These are phyloP conservation scores for Caranx melampygus DNA, from an alignment of 2,113 vertebrate genomes.

Conservation along the genomic window DNA sequence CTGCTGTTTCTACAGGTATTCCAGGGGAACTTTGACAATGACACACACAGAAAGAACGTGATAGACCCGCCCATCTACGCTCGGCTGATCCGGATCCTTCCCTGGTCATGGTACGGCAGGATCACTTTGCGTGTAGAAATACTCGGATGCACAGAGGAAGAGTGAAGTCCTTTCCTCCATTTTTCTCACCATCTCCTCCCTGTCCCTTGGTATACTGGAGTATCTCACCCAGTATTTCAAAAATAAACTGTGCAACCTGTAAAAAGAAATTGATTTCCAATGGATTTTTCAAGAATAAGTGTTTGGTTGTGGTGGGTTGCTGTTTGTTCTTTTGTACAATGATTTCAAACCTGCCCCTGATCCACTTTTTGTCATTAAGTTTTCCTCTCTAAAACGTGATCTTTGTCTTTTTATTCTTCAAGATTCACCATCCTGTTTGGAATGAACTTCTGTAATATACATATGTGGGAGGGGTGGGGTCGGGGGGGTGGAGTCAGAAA, in stretches of 20 bases:
- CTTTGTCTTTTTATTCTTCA: constrained; percentile 74
- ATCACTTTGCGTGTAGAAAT: constrained; percentile 97
- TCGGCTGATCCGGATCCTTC: constrained; percentile 92
- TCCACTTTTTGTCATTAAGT: constrained; percentile 79
- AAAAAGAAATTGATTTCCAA: constrained; percentile 86
- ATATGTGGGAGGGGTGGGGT: constrained; percentile 53
- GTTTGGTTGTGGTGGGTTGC: constrained; percentile 88
- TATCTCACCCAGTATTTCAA: constrained; percentile 76
- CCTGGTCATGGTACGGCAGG: constrained; percentile 98
- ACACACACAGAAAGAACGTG: constrained; percentile 98
- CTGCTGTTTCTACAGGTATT: constrained; percentile 87
- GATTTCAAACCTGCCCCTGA: constrained; percentile 88
- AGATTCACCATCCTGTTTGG: constrained; percentile 74
- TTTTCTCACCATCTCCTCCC: constrained; percentile 49
- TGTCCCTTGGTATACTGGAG: constrained; percentile 68
- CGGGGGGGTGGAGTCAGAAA: constrained; percentile 32
- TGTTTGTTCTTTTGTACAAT: constrained; percentile 89
- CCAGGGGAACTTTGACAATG: constrained; percentile 99
- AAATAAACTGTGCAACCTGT: constrained; percentile 92
- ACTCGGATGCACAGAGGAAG: constrained; percentile 93
- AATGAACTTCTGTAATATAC: constrained; percentile 77
- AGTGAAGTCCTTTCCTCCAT: constrained; percentile 80
- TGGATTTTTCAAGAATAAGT: constrained; percentile 87
- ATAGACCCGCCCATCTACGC: constrained; percentile 94
- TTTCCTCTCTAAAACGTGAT: constrained; percentile 66